Evolutionary conservation across 2,797 vertebrate species (phyloP).

Genomic region (Microhierax caerulescens): DNA sequence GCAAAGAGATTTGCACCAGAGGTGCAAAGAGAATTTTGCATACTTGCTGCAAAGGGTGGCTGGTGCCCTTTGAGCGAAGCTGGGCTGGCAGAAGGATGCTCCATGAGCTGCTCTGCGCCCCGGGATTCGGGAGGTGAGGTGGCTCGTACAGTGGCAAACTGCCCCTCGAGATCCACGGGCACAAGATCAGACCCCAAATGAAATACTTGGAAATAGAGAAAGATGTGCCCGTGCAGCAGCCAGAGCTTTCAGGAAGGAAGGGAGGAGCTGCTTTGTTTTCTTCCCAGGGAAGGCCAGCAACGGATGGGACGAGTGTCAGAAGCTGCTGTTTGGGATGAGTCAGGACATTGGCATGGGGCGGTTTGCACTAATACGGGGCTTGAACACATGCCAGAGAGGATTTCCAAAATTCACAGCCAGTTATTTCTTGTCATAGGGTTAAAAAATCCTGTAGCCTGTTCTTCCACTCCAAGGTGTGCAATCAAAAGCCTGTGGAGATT

Average conservation of each 20-base stretch:
- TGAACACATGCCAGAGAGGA: slow-evolving; percentile 39
- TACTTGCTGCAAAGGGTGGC: neutral
- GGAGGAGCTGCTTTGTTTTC: slow-evolving; percentile 53
- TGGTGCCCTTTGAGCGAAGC: neutral
- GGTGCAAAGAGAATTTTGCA: neutral
- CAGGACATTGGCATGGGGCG: slow-evolving; percentile 31
- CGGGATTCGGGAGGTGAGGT: rapidly evolving
- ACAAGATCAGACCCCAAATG: neutral
- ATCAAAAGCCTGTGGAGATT: neutral
- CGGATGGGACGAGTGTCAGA: neutral
- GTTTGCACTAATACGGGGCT: neutral
- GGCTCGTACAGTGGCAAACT: neutral
- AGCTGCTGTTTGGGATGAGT: slow-evolving; percentile 22
- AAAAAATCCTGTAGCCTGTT: slow-evolving; percentile 8
- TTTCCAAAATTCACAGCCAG: slow-evolving; percentile 55
- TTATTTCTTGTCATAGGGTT: slow-evolving; percentile 32
- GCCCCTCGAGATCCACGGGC: neutral
- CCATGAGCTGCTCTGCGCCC: neutral
- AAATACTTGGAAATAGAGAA: neutral
- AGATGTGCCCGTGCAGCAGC: neutral
- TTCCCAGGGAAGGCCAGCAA: neutral
- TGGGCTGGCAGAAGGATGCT: neutral
- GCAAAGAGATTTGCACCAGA: neutral
- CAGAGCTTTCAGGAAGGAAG: slow-evolving; percentile 30
- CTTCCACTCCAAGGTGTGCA: neutral